These are phyloP conservation scores for Caenorhabditis remanei DNA, from an alignment of 1,140 invertebrate species.

Conservation along the genomic window DNA sequence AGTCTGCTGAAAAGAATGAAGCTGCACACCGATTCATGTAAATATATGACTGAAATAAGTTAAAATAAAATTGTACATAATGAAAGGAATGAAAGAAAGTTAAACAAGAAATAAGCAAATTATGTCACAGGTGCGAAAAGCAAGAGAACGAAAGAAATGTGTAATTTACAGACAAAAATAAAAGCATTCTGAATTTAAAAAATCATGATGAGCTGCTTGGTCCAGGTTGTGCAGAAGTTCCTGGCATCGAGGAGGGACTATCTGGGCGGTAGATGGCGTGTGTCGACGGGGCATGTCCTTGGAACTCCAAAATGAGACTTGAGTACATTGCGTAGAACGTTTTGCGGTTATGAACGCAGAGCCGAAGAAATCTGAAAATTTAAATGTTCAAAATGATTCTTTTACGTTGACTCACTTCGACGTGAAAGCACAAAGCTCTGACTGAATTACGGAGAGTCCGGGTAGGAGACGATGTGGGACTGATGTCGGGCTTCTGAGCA, in stretches of 20 bases:
- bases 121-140: neutral
- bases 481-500: slow-evolving; percentile 32
- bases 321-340: slow-evolving; percentile 35
- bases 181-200: too few relatives aligned
- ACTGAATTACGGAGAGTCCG: slow-evolving; percentile 58
- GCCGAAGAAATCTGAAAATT: slow-evolving; percentile 46
- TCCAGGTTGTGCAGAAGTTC: neutral
- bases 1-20: neutral
- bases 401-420: slow-evolving; percentile 30
- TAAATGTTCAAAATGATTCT: neutral
- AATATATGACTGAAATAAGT: neutral
- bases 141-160: too few relatives aligned
- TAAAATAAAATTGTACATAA: neutral
- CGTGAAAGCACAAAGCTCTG: slow-evolving; percentile 52
- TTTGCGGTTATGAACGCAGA: slow-evolving; percentile 56
- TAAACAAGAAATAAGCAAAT: neutral
- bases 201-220: neutral
- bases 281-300: slow-evolving; percentile 1
- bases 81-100: neutral
- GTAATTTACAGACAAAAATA: too few relatives aligned
- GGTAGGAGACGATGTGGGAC: slow-evolving; percentile 49
- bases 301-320: slow-evolving; percentile 4
- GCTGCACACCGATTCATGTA: neutral
- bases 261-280: slow-evolving; percentile 12
- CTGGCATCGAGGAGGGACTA: slow-evolving; percentile 29